Evolutionary conservation across 2,113 vertebrate species (phyloP).

Genomic region (Heterochromis multidens): DNA sequence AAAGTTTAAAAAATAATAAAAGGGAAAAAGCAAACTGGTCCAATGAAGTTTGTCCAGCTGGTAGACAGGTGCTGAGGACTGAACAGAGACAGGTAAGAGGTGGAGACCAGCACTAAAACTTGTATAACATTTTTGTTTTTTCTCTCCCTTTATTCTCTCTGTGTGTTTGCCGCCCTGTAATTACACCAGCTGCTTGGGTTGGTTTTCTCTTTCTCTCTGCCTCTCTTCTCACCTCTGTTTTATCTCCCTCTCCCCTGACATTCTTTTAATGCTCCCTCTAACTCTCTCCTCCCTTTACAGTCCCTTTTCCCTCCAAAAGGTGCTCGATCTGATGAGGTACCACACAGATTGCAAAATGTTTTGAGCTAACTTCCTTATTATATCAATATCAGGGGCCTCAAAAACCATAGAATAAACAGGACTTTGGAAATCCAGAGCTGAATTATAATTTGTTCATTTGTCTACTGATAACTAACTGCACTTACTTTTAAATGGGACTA

Average conservation of each 20-base stretch:
- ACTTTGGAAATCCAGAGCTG: background rate
- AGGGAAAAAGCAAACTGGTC: background rate
- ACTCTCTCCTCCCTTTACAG: slow-evolving; percentile 13
- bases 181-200: slow-evolving; percentile 51
- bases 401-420: background rate
- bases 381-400: background rate
- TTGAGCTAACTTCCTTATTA: background rate
- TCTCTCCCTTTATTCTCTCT: slow-evolving; percentile 8
- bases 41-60: slow-evolving; percentile 39
- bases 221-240: background rate
- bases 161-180: slow-evolving; percentile 47
- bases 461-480: background rate
- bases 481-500: background rate
- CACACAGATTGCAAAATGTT: background rate
- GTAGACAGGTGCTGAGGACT: slow-evolving; percentile 50
- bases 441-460: background rate
- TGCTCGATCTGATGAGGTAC: slow-evolving; percentile 7
- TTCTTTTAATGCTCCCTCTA: slow-evolving; percentile 3
- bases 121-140: slow-evolving; percentile 28
- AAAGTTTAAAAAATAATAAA: background rate
- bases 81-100: slow-evolving; percentile 32
- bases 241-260: background rate
- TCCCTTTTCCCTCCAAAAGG: background rate
- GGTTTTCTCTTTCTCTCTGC: background rate
- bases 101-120: slow-evolving; percentile 23